These are phyloP conservation scores for Euzophera pinguis DNA, from an alignment of 2,888 invertebrate species.

Conservation along the genomic window DNA sequence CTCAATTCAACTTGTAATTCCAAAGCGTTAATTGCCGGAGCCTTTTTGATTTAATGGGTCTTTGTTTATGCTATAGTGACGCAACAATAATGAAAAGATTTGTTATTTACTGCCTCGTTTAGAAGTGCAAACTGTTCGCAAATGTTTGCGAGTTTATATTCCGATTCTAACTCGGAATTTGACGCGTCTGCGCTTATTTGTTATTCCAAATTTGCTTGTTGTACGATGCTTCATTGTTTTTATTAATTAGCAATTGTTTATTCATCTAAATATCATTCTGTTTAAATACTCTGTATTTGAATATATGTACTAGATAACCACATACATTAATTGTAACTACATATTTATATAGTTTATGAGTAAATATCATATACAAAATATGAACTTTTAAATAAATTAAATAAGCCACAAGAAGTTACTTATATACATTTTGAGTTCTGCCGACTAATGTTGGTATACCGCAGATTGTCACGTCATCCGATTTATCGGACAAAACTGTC, in stretches of 20 bases:
- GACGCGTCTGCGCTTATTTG: slow-evolving; percentile 11
- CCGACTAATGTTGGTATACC: no score
- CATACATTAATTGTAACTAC: no score
- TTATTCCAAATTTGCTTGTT: slow-evolving; percentile 3
- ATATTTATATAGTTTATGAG: no score
- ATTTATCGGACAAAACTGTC: no score
- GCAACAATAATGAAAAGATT: slow-evolving; percentile 11
- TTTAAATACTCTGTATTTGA: no score
- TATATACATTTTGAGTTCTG: no score
- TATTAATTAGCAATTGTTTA: slow-evolving; percentile 8
- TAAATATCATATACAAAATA: no score
- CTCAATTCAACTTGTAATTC: slow-evolving; percentile 33
- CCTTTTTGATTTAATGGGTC: slow-evolving; percentile 27
- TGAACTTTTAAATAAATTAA: no score
- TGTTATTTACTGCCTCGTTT: slow-evolving; percentile 7
- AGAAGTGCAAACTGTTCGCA: slow-evolving; percentile 12
- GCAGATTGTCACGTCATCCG: no score
- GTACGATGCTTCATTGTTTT: slow-evolving; percentile 11
- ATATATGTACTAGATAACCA: no score
- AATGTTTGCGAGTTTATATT: slow-evolving; percentile 12
- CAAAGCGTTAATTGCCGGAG: slow-evolving; percentile 29
- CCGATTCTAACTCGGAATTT: slow-evolving; percentile 12
- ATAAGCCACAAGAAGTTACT: no score
- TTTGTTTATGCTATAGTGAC: slow-evolving; percentile 17
- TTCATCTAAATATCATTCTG: no score